These are phyloP conservation scores for Pseudomyrmex dendroicus DNA, from an alignment of 1,140 invertebrate species.

Conservation along the genomic window DNA sequence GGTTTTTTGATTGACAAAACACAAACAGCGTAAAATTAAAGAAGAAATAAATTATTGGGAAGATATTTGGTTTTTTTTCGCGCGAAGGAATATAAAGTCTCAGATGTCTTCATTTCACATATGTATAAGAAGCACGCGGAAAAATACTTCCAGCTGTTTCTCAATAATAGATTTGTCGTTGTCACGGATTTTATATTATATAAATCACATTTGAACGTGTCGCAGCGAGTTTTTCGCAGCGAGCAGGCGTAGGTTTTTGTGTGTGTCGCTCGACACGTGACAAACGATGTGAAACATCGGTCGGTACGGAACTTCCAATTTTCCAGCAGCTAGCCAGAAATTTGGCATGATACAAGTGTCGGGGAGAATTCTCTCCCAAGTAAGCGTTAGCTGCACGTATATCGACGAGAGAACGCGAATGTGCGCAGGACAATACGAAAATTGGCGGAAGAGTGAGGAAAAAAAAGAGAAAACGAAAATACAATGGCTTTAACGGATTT, in stretches of 20 bases:
- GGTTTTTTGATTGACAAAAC: too few relatives aligned
- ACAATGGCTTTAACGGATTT: background rate
- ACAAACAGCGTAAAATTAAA: background rate
- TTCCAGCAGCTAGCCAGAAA: conserved; percentile 42
- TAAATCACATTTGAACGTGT: conserved; percentile 29
- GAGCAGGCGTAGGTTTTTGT: background rate
- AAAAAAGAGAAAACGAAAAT: background rate
- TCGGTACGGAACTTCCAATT: conserved; percentile 38
- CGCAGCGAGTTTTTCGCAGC: background rate
- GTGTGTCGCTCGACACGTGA: conserved; percentile 4
- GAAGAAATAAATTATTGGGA: background rate
- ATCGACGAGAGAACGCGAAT: conserved; percentile 11
- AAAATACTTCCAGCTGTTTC: background rate
- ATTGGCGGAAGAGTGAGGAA: background rate
- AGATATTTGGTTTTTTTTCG: background rate
- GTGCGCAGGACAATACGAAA: conserved; percentile 27
- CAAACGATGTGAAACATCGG: conserved; percentile 43
- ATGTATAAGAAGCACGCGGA: background rate
- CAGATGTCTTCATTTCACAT: background rate
- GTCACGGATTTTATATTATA: background rate
- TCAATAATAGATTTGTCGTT: background rate
- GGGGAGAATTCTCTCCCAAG: background rate
- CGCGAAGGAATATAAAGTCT: too few relatives aligned
- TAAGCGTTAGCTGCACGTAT: background rate
- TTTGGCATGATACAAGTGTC: conserved; percentile 44